These are phyloP conservation scores for Synanthedon formicaeformis DNA, from an alignment of 2,888 invertebrate genomes.

Conservation along the genomic window DNA sequence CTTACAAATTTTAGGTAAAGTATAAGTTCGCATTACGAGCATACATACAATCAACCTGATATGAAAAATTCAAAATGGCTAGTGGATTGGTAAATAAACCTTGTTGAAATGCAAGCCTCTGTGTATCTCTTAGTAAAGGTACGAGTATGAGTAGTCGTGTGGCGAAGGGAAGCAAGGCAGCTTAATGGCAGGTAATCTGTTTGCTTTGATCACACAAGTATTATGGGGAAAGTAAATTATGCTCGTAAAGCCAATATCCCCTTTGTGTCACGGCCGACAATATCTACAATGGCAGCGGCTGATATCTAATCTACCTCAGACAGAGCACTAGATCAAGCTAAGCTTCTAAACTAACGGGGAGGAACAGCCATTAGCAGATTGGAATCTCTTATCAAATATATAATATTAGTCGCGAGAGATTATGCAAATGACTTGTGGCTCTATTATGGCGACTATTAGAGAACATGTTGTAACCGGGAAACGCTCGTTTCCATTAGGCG, in stretches of 20 bases:
- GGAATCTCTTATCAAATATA: neutral
- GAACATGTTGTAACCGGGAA: conserved; percentile 5
- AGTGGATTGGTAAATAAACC: too few relatives aligned
- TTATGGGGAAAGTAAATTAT: neutral
- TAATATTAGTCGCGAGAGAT: neutral
- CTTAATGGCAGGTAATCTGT: too few relatives aligned
- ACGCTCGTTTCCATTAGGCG: neutral
- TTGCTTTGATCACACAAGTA: too few relatives aligned
- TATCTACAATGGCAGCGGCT: neutral
- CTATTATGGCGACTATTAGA: conserved; percentile 6
- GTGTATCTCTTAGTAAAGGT: too few relatives aligned
- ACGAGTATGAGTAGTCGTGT: too few relatives aligned
- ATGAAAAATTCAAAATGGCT: too few relatives aligned
- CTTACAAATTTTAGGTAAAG: too few relatives aligned
- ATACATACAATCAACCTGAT: too few relatives aligned
- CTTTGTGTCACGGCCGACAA: neutral
- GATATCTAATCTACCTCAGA: neutral
- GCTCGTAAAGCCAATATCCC: neutral
- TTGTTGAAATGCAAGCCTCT: too few relatives aligned
- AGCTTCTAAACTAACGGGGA: neutral
- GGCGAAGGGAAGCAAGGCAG: too few relatives aligned
- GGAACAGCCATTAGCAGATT: neutral
- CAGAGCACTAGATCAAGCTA: neutral
- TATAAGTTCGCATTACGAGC: too few relatives aligned
- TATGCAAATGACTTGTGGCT: neutral